Percentiles rank a stretch among this genome's conserved stretches.
Conservation (phyloP, 2,888 invertebrate genomes). For the Ceriagrion tenellum region DNA sequence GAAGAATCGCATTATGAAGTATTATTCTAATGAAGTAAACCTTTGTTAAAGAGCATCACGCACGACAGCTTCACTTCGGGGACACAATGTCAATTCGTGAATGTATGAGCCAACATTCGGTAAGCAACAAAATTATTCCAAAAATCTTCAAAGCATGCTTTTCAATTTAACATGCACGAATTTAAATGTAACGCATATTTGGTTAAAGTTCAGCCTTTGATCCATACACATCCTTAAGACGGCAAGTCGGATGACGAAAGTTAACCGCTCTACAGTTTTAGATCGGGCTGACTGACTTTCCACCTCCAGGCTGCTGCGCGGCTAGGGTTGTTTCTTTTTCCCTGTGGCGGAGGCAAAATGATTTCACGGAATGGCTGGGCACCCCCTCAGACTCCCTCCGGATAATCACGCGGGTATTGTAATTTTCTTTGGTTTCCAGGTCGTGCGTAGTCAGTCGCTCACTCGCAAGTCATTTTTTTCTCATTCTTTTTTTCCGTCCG, state of each 20-base stretch:
- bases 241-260: not conserved
- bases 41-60: too few relatives aligned
- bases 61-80: too few relatives aligned
- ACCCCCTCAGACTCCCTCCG: not conserved
- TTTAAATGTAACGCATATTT: too few relatives aligned
- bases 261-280: not conserved
- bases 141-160: too few relatives aligned
- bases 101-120: too few relatives aligned
- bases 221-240: too few relatives aligned
- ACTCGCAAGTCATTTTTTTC: not conserved
- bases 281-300: not conserved
- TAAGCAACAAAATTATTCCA: too few relatives aligned
- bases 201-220: too few relatives aligned
- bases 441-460: not conserved
- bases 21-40: too few relatives aligned
- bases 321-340: not conserved
- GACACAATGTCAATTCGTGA: too few relatives aligned
- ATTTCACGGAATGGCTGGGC: not conserved
- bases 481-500: not conserved
- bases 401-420: slow-evolving; percentile 32
- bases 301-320: not conserved
- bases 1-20: too few relatives aligned
- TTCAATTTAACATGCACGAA: too few relatives aligned
- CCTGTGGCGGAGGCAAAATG: not conserved
- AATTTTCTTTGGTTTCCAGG: slow-evolving; percentile 21